Evolutionary conservation across 2,797 vertebrate genomes (phyloP), one percentile per base, ranked within the genome.

Genomic region (Cichlasoma orientale): DNA sequence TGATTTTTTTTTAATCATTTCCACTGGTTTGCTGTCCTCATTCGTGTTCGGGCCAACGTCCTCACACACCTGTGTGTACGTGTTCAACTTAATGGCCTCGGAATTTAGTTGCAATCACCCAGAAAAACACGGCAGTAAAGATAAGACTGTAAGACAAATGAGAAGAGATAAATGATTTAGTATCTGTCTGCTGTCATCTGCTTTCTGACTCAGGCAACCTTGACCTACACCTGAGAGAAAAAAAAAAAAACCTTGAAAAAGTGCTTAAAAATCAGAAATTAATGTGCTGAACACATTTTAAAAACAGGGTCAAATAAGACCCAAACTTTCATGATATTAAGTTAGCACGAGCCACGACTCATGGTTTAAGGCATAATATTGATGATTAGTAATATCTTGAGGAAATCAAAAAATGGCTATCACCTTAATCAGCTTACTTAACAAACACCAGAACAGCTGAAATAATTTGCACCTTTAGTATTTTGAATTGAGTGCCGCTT

Each of bases 51-150:
- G 55, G n/a, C 63, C 33, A 47, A 73, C 36, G 66, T 73, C 55
- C 66, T 56, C 9, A 38, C 23, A 71, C 41, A 53, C 19, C n/a
- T 3, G 7, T 25, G 21, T 56, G 23, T 56, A 41, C 41, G n/a
- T 47, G n/a, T 27, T 87, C 31, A 72, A 38, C 66, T 92, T 92
- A 86, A 94, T 44, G 63, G 77, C 76, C 86, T 77, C 84, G 75
- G 77, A 73, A 10, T 91, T 93, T 74, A 90, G 80, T 38, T 59
- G 86, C 83, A 84, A 91, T 90, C 74, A 80, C 57, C 59, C 80
- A 90, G 87, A 93, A 94, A 94, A 94, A 94, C 93, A 94, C n/a
- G 9, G 92, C 92, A 79, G 91, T 95, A 94, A 95, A 95, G 94
- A 96, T 95, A 94, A 95, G 84, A 52, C 7, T 8, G 73, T 56